Evolutionary conservation across 2,113 vertebrate genomes (phyloP).

Genomic region (Asarcornis scutulata): DNA sequence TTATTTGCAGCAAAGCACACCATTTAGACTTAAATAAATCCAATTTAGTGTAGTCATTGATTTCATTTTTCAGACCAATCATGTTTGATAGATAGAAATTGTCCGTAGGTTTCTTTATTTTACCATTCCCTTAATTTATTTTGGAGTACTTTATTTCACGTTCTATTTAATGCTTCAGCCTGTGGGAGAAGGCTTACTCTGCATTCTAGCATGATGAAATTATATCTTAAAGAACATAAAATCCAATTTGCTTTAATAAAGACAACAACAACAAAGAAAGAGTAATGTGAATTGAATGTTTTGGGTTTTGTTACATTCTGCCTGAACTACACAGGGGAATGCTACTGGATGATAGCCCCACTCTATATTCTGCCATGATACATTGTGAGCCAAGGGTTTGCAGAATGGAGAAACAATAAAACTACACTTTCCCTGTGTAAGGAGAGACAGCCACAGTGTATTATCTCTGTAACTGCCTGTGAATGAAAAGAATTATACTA

Average conservation of each 20-base stretch:
- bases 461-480: conserved; percentile 23
- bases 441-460: background rate
- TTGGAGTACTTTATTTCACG: conserved; percentile 42
- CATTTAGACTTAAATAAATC: conserved; percentile 41
- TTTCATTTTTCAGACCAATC: conserved; percentile 59
- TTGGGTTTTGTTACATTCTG: conserved; percentile 23
- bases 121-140: conserved; percentile 59
- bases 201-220: conserved; percentile 37
- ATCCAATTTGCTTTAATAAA: conserved; percentile 8
- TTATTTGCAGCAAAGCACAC: conserved; percentile 66
- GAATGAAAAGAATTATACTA: conserved; percentile 13
- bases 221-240: conserved; percentile 48
- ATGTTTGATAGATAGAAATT: conserved; percentile 44
- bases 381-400: conserved; percentile 14
- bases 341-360: conserved; percentile 19
- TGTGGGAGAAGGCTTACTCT: conserved; percentile 37
- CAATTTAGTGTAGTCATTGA: conserved; percentile 31
- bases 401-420: conserved; percentile 34
- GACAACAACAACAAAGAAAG: background rate
- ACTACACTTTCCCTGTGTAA: conserved; percentile 8
- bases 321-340: conserved; percentile 28
- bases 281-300: conserved; percentile 55
- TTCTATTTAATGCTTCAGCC: conserved; percentile 53
- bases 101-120: conserved; percentile 47
- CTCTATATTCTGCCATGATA: conserved; percentile 32